Conservation (phyloP, 2,113 vertebrate species). For the Lates calcarifer region DNA sequence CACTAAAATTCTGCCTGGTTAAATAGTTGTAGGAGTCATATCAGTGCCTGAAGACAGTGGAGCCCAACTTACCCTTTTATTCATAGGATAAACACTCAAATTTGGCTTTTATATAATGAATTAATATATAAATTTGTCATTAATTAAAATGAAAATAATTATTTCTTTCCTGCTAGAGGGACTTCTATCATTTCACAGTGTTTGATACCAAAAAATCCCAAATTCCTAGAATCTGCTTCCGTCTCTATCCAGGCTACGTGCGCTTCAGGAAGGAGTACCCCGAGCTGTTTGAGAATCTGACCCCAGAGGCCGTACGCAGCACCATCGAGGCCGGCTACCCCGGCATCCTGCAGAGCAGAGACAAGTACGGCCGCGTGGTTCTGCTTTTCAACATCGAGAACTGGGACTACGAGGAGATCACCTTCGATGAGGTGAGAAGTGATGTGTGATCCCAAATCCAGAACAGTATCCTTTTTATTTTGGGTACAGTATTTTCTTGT, state of each 20-base stretch:
- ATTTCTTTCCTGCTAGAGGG: background rate
- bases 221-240: background rate
- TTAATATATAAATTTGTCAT: background rate
- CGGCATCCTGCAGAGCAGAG: constrained; percentile 91
- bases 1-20: background rate
- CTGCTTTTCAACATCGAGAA: constrained; percentile 98
- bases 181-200: background rate
- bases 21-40: background rate
- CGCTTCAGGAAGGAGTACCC: constrained; percentile 96
- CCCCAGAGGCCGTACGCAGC: constrained; percentile 92
- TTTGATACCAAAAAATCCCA: background rate
- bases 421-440: constrained; percentile 91
- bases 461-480: too few species aligned
- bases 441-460: background rate
- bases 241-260: constrained; percentile 88
- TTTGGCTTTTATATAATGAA: background rate
- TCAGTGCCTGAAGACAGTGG: background rate
- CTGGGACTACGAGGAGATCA: constrained; percentile 98
- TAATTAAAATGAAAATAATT: background rate
- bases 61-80: background rate
- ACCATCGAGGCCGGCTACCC: constrained; percentile 98
- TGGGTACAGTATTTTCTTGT: background rate
- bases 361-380: constrained; percentile 95
- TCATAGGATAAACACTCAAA: background rate
- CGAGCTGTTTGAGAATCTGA: constrained; percentile 94